These are phyloP conservation scores for Emys orbicularis DNA, from an alignment of 2,797 vertebrate species.

Conservation along the genomic window DNA sequence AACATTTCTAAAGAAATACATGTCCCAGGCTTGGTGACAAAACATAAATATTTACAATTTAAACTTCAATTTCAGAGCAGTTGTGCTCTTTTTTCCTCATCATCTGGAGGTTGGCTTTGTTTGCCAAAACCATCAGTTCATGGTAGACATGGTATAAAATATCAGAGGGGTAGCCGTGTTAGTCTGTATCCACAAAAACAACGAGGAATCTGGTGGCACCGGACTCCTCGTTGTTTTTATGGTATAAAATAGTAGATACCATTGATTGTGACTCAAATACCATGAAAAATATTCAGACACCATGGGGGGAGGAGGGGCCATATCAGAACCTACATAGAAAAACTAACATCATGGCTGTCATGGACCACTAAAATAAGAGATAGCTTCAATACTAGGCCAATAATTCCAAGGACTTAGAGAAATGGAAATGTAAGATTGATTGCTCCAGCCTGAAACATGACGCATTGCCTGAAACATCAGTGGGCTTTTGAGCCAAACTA, in stretches of 20 bases:
- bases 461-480: accelerated
- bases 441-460: neutral
- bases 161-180: too few relatives aligned
- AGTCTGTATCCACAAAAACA: too few relatives aligned
- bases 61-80: neutral
- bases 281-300: too few relatives aligned
- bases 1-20: neutral
- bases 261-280: neutral
- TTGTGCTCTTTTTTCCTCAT: neutral
- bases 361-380: neutral
- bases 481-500: accelerated
- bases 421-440: neutral
- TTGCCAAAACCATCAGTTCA: neutral
- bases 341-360: neutral
- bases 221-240: too few relatives aligned
- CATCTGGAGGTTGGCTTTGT: neutral
- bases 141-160: neutral
- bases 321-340: neutral
- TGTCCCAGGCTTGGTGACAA: neutral
- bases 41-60: neutral
- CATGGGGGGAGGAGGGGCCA: too few relatives aligned
- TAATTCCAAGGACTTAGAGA: neutral
- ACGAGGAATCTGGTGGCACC: too few relatives aligned
- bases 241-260: neutral
- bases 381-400: accelerated